Percentiles rank a stretch among this genome's conserved stretches.
phyloP scores from a whole-genome alignment of 2,888 invertebrate species.

The Antheraea yamamai region DNA sequence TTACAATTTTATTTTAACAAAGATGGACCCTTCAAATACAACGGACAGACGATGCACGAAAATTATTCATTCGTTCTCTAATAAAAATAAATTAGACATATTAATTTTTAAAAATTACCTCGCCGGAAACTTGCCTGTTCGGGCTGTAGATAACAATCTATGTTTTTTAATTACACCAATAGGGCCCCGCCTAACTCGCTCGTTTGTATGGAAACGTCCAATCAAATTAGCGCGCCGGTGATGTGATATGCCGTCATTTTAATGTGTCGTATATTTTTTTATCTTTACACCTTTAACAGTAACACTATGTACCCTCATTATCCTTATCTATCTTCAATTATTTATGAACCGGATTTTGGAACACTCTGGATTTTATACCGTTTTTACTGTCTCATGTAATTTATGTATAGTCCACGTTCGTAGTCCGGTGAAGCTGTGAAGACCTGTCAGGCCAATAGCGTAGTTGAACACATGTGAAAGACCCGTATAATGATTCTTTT shows the following conservation, averaged over 20 bases:
- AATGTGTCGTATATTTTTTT: conserved; percentile 39
- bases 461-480: too few species aligned
- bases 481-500: too few species aligned
- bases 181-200: conserved; percentile 35
- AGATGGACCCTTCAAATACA: conserved; percentile 19
- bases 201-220: conserved; percentile 77
- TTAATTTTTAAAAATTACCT: conserved; percentile 31
- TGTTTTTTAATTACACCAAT: conserved; percentile 38
- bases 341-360: too few species aligned
- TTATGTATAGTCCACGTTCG: too few species aligned
- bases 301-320: neutral
- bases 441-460: too few species aligned
- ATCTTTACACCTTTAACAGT: neutral
- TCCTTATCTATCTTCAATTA: neutral
- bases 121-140: conserved; percentile 33
- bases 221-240: conserved; percentile 70
- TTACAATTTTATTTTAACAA: neutral
- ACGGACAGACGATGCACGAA: conserved; percentile 29
- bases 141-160: conserved; percentile 33
- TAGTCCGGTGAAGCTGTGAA: too few species aligned
- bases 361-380: too few species aligned
- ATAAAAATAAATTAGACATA: conserved; percentile 39
- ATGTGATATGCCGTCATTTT: conserved; percentile 59
- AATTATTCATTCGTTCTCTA: conserved; percentile 42
- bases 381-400: too few species aligned